Evolutionary conservation across 2,113 vertebrate species (phyloP).

Genomic region (Cyanoramphus novaezelandiae): DNA sequence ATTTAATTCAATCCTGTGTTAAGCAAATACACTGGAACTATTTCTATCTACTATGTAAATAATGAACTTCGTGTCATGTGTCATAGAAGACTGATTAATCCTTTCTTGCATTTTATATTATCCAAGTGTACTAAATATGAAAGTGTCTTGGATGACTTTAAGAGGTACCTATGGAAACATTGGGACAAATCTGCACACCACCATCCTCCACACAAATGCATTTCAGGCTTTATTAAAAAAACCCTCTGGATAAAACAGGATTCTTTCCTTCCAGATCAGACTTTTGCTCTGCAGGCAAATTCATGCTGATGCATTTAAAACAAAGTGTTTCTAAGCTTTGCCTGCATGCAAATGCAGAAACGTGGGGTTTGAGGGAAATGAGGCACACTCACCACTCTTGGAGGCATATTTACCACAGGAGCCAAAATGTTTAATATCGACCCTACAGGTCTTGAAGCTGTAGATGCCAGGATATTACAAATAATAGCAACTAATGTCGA

Average conservation of each 20-base stretch:
- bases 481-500: background rate
- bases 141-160: background rate
- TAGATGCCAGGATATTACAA: background rate
- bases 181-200: background rate
- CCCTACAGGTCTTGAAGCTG: background rate
- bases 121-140: background rate
- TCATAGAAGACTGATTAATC: background rate
- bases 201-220: background rate
- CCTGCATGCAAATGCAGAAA: background rate
- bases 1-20: background rate
- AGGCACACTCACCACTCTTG: background rate
- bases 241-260: background rate
- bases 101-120: background rate
- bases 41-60: background rate
- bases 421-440: background rate
- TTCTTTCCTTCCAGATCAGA: background rate
- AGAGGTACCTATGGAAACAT: background rate
- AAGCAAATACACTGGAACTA: background rate
- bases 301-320: background rate
- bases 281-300: background rate
- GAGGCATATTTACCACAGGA: background rate
- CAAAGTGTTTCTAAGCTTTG: background rate
- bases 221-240: background rate
- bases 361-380: background rate
- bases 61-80: background rate